These are phyloP conservation scores for Chiroxiphia lanceolata DNA, from an alignment of 2,797 vertebrate species.

Conservation along the genomic window DNA sequence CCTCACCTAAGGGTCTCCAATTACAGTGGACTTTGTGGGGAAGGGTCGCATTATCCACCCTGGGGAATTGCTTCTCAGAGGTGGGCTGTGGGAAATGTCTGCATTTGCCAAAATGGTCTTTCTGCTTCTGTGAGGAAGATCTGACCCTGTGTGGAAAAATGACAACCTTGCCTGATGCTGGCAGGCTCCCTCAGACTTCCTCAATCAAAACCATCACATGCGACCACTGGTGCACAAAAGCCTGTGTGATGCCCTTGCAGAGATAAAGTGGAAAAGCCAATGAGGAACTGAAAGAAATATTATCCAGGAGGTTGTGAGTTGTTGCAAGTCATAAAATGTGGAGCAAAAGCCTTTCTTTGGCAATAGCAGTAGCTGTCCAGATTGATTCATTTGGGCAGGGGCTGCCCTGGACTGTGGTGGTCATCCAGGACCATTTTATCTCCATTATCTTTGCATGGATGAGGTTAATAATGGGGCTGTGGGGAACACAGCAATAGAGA, in stretches of 20 bases:
- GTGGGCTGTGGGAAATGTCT: background rate
- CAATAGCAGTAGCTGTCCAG: background rate
- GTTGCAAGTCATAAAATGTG: background rate
- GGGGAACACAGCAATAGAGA: background rate
- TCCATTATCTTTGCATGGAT: background rate
- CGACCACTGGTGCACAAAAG: fast-evolving
- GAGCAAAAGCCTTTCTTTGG: background rate
- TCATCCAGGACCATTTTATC: background rate
- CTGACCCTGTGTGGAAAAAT: background rate
- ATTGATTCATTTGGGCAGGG: background rate
- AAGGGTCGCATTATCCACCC: fast-evolving
- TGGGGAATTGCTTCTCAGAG: background rate
- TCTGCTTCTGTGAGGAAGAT: background rate
- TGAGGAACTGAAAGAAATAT: background rate
- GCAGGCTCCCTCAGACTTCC: background rate
- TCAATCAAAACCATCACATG: background rate
- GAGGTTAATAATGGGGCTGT: background rate
- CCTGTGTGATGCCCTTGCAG: background rate
- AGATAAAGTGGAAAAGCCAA: background rate
- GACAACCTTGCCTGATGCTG: background rate
- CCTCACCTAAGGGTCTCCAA: background rate
- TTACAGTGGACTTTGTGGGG: background rate
- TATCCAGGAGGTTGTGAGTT: background rate
- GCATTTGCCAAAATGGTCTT: background rate
- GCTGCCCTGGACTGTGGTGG: background rate